These are phyloP conservation scores for Drosophila mulleri DNA, from an alignment of 2,888 invertebrate genomes.

Conservation along the genomic window DNA sequence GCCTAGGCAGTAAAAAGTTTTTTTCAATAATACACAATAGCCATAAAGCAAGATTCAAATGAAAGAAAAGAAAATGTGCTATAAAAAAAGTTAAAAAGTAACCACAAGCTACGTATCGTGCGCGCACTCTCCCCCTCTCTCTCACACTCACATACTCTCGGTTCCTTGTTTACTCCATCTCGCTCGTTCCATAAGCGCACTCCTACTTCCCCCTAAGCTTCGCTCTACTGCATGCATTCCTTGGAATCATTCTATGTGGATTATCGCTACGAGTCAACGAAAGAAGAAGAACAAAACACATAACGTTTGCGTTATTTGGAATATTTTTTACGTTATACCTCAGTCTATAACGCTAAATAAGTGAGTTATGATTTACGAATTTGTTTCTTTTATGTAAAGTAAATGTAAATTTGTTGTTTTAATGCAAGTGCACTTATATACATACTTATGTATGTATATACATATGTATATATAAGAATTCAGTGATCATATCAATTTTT, in stretches of 20 bases:
- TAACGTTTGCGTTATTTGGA: conserved; percentile 55
- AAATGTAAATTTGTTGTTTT: too few relatives aligned
- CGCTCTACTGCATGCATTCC: conserved; percentile 72
- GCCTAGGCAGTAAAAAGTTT: conserved; percentile 49
- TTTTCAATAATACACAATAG: conserved; percentile 53
- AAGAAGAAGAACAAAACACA: neutral
- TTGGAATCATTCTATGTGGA: conserved; percentile 79
- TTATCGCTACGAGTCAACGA: conserved; percentile 47
- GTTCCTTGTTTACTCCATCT: conserved; percentile 4
- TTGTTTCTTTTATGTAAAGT: too few relatives aligned
- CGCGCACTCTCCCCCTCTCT: conserved; percentile 19
- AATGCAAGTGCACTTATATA: too few relatives aligned
- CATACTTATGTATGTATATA: neutral
- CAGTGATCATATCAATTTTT: neutral
- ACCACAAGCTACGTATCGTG: conserved; percentile 46
- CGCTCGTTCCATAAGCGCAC: conserved; percentile 7
- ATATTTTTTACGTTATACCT: conserved; percentile 83
- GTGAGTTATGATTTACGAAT: conserved; percentile 45
- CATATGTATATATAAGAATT: neutral
- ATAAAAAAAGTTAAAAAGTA: conserved; percentile 41
- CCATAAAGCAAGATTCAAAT: conserved; percentile 27
- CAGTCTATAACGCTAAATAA: conserved; percentile 82
- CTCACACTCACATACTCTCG: neutral
- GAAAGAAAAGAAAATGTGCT: conserved; percentile 52
- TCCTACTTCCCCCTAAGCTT: conserved; percentile 10